Percentiles rank a stretch among this genome's conserved stretches.
Evolutionary conservation across 1,140 invertebrate genomes (phyloP).

Genomic region (Anastatus disparis): DNA sequence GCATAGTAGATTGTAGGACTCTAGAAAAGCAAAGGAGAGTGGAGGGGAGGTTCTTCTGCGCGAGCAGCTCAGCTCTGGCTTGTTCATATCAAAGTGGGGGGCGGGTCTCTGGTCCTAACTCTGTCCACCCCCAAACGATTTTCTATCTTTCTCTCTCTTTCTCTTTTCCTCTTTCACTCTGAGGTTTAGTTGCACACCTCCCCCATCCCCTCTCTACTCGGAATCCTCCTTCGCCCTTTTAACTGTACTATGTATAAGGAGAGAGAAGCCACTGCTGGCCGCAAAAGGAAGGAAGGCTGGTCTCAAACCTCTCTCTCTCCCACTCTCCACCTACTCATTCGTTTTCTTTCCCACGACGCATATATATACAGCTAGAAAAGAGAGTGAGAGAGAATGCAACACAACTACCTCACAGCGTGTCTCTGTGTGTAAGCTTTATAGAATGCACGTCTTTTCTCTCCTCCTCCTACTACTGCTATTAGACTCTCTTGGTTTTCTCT

Average conservation of each 20-base stretch:
- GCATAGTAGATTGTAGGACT: too few species aligned
- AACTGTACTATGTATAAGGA: slow-evolving; percentile 43
- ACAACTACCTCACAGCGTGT: slow-evolving; percentile 5
- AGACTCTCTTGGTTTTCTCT: neutral
- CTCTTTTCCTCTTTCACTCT: too few species aligned
- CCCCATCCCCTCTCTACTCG: slow-evolving; percentile 46
- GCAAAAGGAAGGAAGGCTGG: slow-evolving; percentile 48
- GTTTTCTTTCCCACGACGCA: slow-evolving; percentile 16
- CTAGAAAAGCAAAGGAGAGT: too few species aligned
- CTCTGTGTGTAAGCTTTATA: neutral
- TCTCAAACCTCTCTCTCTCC: slow-evolving; percentile 8
- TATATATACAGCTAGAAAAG: slow-evolving; percentile 30
- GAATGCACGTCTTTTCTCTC: slow-evolving; percentile 11
- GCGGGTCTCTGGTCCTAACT: slow-evolving; percentile 63
- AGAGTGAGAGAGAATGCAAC: too few species aligned
- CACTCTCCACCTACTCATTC: slow-evolving; percentile 6
- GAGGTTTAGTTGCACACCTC: too few species aligned
- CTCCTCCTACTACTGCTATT: neutral
- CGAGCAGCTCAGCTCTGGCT: slow-evolving; percentile 54
- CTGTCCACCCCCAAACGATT: slow-evolving; percentile 61
- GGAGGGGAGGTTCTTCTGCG: slow-evolving; percentile 59
- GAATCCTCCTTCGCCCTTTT: slow-evolving; percentile 27
- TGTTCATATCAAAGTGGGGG: slow-evolving; percentile 61
- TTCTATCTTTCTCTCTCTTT: too few species aligned
- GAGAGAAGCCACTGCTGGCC: slow-evolving; percentile 40